Evolutionary conservation across 2,888 invertebrate genomes (phyloP).

Genomic region (Caenorhabditis afra): DNA sequence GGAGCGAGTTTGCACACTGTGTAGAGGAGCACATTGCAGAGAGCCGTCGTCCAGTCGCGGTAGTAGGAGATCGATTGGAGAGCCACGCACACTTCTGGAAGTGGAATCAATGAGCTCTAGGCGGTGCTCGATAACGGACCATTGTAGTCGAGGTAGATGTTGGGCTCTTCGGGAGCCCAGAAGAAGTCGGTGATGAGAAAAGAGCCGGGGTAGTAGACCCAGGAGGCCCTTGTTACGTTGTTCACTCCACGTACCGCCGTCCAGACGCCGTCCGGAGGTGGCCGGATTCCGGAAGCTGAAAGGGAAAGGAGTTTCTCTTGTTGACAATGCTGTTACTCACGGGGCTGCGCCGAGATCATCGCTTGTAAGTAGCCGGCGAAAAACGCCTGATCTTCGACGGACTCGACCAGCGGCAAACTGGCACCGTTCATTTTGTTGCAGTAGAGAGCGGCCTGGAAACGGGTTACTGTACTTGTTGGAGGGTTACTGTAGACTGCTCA

Average conservation of each 20-base stretch:
- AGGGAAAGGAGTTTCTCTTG: conserved; percentile 2
- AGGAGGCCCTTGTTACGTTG: conserved; percentile 61
- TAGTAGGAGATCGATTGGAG: conserved; percentile 57
- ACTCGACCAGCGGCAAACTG: conserved; percentile 40
- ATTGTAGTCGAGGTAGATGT: conserved; percentile 66
- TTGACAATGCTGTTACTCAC: conserved; percentile 27
- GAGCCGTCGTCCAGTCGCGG: conserved; percentile 62
- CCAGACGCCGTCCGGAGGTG: conserved; percentile 61
- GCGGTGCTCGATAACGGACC: conserved; percentile 34
- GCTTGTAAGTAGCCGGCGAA: conserved; percentile 59
- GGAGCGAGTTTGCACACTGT: conserved; percentile 60
- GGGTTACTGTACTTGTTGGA: background rate
- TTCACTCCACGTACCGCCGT: conserved; percentile 61
- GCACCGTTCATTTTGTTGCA: conserved; percentile 47
- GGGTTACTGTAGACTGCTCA: background rate
- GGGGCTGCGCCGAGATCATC: conserved; percentile 34
- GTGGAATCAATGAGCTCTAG: background rate
- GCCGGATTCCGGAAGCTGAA: conserved; percentile 35
- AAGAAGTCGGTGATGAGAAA: conserved; percentile 57
- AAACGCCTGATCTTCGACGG: conserved; percentile 56
- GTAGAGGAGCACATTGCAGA: conserved; percentile 59
- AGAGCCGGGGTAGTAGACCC: conserved; percentile 65
- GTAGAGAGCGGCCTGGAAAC: conserved; percentile 40
- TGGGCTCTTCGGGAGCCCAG: conserved; percentile 68
- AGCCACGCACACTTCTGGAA: conserved; percentile 66